Conservation (phyloP, 2,113 vertebrate genomes). For the Beaufortia kweichowensis region DNA sequence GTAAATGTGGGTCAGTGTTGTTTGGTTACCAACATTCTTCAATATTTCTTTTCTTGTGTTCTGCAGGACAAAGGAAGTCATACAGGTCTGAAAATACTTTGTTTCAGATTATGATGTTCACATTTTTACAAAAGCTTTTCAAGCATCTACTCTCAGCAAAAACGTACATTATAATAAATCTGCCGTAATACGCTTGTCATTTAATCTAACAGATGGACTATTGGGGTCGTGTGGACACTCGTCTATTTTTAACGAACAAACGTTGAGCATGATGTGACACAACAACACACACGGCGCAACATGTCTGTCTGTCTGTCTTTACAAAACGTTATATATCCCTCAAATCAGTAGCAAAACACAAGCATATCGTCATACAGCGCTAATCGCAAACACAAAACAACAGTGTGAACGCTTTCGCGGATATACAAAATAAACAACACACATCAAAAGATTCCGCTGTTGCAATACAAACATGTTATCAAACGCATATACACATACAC, state of each 20-base stretch:
- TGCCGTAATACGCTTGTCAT: not conserved
- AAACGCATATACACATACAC: not conserved
- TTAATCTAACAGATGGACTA: not conserved
- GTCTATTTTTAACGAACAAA: not conserved
- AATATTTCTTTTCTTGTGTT: too few relatives aligned
- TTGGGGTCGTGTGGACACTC: not conserved
- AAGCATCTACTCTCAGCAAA: too few relatives aligned
- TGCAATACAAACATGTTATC: not conserved
- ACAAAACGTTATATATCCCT: not conserved
- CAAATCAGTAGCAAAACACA: not conserved
- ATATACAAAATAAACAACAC: not conserved
- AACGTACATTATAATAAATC: too few relatives aligned
- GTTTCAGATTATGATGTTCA: too few relatives aligned
- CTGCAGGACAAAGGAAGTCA: too few relatives aligned
- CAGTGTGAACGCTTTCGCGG: not conserved
- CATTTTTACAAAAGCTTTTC: too few relatives aligned
- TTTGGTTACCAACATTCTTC: too few relatives aligned
- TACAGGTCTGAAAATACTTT: too few relatives aligned
- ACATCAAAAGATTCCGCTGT: not conserved
- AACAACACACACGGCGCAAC: not conserved
- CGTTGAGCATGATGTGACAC: not conserved
- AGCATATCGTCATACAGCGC: not conserved
- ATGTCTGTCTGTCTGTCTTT: not conserved
- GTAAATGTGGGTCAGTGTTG: too few relatives aligned
- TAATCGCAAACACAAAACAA: not conserved